Evolutionary conservation across 2,888 invertebrate species (phyloP), one percentile per base, ranked within the genome.

Genomic region (Helleia helle): DNA sequence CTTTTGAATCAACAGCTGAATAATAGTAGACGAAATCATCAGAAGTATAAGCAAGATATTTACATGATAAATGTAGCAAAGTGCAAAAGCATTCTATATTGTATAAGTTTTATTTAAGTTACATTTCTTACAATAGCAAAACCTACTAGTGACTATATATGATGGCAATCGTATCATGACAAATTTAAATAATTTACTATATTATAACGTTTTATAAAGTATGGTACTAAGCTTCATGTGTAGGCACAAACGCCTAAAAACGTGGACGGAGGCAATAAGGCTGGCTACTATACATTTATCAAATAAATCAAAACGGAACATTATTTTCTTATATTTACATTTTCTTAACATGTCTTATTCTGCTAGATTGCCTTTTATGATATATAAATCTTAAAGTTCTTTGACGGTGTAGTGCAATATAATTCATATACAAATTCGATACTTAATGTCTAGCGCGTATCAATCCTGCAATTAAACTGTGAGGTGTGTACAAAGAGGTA

Each of bases 101-200:
- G 30, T 12, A 38, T 40, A 36, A 28, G 14, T 46, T 40, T 26
- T 26, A 38, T 40, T 40, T 40, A 48, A 54, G 46, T 48, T 53
- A 61, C 51, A 60, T 54, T 54, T 62, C 61, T 63, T 65, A 69
- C 50, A 58, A 53, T 63, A 69, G 62, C 62, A 66, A 71, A 62
- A n/a, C n/a, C 62, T 51, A 58, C 73, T 77, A 77, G 62, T 77
- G 79, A 79, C 79, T 77, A 75, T 72, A 51, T 50, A 59, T 52
- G 60, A 76, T 77, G 77, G 76, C 77, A 71, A 73, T 43, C 50
- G 45, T 38, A 46, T 50, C 22, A 43, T 44, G 40, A 29, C 30
- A 34, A 29, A 13, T 36, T 38, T 41, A 31, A 26, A n/a, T n/a
- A n/a, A 22, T 26, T 9, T 38, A 27, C 26, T 47, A 41, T 36